Base-by-base conservation (phyloP, 2,797 vertebrate species). In the Benthosema pterotum region DNA sequence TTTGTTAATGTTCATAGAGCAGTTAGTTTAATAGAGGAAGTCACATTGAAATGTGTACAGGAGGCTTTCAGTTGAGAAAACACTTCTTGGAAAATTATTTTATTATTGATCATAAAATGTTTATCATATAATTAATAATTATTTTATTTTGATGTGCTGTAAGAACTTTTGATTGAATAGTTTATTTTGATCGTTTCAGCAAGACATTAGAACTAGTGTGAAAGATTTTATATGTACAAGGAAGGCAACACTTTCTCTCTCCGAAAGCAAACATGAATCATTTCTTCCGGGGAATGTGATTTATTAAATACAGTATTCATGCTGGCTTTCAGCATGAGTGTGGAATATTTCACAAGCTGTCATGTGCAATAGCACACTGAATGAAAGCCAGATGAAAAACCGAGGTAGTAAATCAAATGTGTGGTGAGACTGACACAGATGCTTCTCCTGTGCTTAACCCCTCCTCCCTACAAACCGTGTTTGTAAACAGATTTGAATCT, bases 11-110 rank as follows among this genome's bases (percentile, higher is more conserved):
- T 56, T 53, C 48, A 25, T 57, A 49, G 68, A 25, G 56, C 65
- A 4, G 1, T 59, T 78, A 75, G 60, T 66, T 64, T 18, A 7
- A 67, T 38, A 71, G 74, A 77, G 75, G 76, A 84, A 85, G 69
- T 54, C 54, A 65, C 11, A 25, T 49, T 9, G 22, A 72, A 68
- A 52, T 58, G 67, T 22, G 4, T 60, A 67, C 1, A 42, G 15
- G 19, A 25, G 45, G 8, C 72, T 60, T 55, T 38, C 38, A 64
- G 18, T 55, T 38, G 42, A 64, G 18, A 52, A 17, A 45, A 51
- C 3, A 12, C 0, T 4, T 11, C 48, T 53, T 78, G 75, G 77
- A 66, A 57, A 28, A 45, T 86, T 51, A 42, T n/a, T n/a, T n/a
- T n/a, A n/a, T n/a, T n/a, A n/a, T n/a, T n/a, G n/a, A n/a, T n/a